Conservation (phyloP, 2,888 invertebrate genomes). For the Diadegma fenestrale region DNA sequence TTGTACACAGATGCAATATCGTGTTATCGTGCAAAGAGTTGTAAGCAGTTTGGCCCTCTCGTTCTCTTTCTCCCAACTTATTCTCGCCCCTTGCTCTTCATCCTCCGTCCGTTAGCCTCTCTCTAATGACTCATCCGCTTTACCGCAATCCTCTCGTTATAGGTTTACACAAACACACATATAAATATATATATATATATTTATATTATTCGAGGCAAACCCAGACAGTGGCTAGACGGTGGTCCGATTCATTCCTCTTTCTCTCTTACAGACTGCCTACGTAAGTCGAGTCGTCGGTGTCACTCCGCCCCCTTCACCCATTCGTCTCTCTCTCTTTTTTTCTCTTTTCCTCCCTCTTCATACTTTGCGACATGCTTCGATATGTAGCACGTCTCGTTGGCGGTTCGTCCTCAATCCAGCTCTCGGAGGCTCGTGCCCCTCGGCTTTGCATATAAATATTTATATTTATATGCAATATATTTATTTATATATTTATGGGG, state of each 20-base stretch:
- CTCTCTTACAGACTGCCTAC: constrained; percentile 55
- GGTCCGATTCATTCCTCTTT: constrained; percentile 69
- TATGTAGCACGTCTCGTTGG: constrained; percentile 44
- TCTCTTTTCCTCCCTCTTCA: constrained; percentile 10
- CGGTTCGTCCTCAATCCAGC: constrained; percentile 65
- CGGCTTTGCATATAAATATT: constrained; percentile 35
- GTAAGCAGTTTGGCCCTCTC: constrained; percentile 21
- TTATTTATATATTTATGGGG: constrained; percentile 4
- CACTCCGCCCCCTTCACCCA: constrained; percentile 42
- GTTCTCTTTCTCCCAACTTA: constrained; percentile 44
- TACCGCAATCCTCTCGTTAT: constrained; percentile 54
- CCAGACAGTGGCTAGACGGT: constrained; percentile 78
- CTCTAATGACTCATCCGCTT: constrained; percentile 68
- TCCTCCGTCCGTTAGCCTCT: constrained; percentile 53
- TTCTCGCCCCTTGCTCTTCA: constrained; percentile 52
- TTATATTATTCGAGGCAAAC: constrained; percentile 56
- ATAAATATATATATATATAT: constrained; percentile 54
- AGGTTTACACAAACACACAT: constrained; percentile 38
- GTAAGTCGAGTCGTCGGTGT: constrained; percentile 63
- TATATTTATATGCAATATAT: constrained; percentile 22
- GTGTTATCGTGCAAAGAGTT: constrained; percentile 24
- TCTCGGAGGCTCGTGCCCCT: constrained; percentile 37
- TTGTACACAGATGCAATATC: constrained; percentile 1
- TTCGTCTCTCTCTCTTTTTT: constrained; percentile 61
- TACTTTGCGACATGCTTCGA: constrained; percentile 43